Base-by-base conservation (phyloP, 2,797 vertebrate genomes). In the Sciaenops ocellatus region DNA sequence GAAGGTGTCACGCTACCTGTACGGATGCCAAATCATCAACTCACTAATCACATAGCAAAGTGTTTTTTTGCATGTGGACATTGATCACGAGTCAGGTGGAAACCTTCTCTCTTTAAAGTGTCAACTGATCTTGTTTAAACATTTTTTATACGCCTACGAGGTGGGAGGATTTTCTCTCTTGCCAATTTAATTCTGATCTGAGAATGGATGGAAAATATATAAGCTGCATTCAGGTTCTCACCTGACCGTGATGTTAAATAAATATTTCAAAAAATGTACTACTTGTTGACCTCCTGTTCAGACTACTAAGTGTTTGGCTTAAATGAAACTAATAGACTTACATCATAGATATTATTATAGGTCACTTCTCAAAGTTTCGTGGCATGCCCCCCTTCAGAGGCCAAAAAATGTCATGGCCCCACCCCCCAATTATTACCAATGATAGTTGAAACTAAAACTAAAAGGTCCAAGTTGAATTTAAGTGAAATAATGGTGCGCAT, bases 21-120 rank as follows among this genome's bases (percentile, higher is more conserved):
- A 24, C 4, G 0, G 30, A 62, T 20, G 57, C 34, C 22, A 56
- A 24, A 44, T 79, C 51, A 51, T 5, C 42, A 30, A n/a, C n/a
- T 3, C 24, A 61, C 47, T 55, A 38, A 50, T 70, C 74, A 79
- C 52, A 46, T 79, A 60, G 28, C 30, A 60, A 60, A 34, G 18
- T 16, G 22, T 51, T 5, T 48, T 7, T 54, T 28, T 38, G 48
- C 26, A n/a, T 26, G 16, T n/a, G 42, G 1, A 4, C 30, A 42
- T 28, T 3, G 13, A n/a, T n/a, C n/a, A n/a, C n/a, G n/a, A n/a
- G 34, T 38, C 34, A 9, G 34, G 34, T 38, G 9, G 38, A 41
- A 57, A 18, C 50, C 5, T 22, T 30, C 3, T 2, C 17, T 41
- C 41, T 24, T 13, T 22, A 52, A 52, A 2, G 8, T 47, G 24